Evolutionary conservation across 2,113 vertebrate genomes (phyloP), one percentile per base, ranked within the genome.

Genomic region (Engystomops pustulosus): DNA sequence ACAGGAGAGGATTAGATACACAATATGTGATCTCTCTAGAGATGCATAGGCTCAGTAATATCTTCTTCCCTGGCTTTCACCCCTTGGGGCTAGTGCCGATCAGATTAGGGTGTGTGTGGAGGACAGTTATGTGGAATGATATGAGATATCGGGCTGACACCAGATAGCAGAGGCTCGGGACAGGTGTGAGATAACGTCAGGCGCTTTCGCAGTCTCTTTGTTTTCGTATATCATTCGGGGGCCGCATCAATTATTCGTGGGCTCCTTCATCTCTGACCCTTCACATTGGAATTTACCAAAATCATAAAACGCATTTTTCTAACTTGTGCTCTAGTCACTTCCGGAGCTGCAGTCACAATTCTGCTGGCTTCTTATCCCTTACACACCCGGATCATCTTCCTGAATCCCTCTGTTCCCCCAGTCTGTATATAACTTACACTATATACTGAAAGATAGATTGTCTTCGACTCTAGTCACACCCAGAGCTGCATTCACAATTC

Each of bases 111-210:
- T 17, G 47, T 14, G 8, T 5, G 3, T 18, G 15, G 44, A 27
- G 55, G 60, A 17, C 58, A 47, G 38, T 65, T 68, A 49, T 68
- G 60, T 27, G 38, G 55, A 45, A 49, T 80, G 79, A 80, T 68
- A 69, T 36, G 41, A 53, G 78, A 34, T 78, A 78, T 60, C 20
- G 36, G 7, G 20, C 36, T 32, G 76, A 60, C 76, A 79, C 27
- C 23, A 51, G 58, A 80, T 68, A 44, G 8, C 20, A 80, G 62
- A 5, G 6, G 53, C 18, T 23, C 34, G n/a, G 76, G 20, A 53
- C 23, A 77, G 76, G 55, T 79, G 14, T 20, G 15, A 67, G 78
- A 80, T 47, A 49, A 34, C 6, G 34, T 3, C 47, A 12, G 1
- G 4, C 34, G 6, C 67, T n/a, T 68, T 69, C 67, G 3, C 34